phyloP scores from a whole-genome alignment of 2,797 vertebrate genomes.

The Hybognathus amarus region DNA sequence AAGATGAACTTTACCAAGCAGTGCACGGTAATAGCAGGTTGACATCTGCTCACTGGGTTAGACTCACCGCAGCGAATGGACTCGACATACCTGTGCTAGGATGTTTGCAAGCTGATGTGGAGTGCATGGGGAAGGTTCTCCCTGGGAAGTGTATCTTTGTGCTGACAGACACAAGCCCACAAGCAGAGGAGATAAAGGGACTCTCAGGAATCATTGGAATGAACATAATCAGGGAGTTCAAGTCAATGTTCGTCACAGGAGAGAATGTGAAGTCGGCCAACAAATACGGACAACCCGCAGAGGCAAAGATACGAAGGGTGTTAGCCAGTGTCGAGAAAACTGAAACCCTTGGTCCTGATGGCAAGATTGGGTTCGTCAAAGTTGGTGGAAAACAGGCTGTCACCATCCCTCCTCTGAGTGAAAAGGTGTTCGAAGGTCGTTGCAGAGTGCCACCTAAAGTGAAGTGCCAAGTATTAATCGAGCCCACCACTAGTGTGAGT shows the following conservation, averaged over 20 bases:
- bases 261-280: neutral
- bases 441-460: slow-evolving; percentile 20
- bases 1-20: slow-evolving; percentile 44
- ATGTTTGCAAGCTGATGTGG: slow-evolving; percentile 41
- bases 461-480: slow-evolving; percentile 28
- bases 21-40: neutral
- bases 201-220: slow-evolving; percentile 35
- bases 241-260: neutral
- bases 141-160: slow-evolving; percentile 36
- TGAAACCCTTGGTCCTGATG: neutral
- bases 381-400: slow-evolving; percentile 7
- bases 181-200: neutral
- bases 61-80: slow-evolving; percentile 28
- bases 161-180: slow-evolving; percentile 5
- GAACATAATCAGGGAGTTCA: slow-evolving; percentile 30
- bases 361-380: slow-evolving; percentile 26
- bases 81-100: slow-evolving; percentile 41
- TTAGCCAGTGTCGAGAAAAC: neutral
- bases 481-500: neutral
- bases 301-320: neutral
- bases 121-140: slow-evolving; percentile 32
- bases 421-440: slow-evolving; percentile 22
- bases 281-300: too few species aligned
- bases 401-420: slow-evolving; percentile 9
- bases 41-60: slow-evolving; percentile 30